Conservation (phyloP, 1,140 invertebrate species). For the Leptestheria dahalacensis region DNA sequence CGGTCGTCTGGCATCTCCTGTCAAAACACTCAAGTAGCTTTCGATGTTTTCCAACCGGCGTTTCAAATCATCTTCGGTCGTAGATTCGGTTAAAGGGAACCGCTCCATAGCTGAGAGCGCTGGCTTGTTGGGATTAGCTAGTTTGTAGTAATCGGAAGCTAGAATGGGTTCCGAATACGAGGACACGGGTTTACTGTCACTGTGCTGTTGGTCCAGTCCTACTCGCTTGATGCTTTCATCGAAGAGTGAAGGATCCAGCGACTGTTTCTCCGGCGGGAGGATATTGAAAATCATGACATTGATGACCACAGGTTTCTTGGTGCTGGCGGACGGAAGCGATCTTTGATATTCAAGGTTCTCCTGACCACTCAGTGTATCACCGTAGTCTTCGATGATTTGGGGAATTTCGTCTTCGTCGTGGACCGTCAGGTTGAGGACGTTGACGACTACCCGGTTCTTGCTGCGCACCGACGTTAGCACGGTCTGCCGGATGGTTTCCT, state of each 20-base stretch:
- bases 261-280: neutral
- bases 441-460: neutral
- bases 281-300: constrained; percentile 4
- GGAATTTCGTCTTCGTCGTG: neutral
- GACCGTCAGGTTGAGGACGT: neutral
- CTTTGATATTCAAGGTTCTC: neutral
- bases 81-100: neutral
- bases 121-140: neutral
- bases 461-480: neutral
- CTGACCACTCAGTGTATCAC: neutral
- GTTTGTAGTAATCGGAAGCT: neutral
- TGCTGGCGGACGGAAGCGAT: neutral
- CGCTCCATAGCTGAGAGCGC: neutral
- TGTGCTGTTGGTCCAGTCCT: neutral
- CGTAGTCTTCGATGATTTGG: neutral
- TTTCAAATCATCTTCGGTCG: neutral
- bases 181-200: neutral
- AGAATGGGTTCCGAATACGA: neutral
- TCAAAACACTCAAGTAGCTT: neutral
- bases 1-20: neutral
- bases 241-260: too few species aligned
- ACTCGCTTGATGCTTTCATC: neutral
- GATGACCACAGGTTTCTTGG: neutral
- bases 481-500: neutral
- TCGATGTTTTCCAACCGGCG: neutral